These are phyloP conservation scores for Tetragonisca angustula DNA, from an alignment of 2,888 invertebrate genomes.

Conservation along the genomic window DNA sequence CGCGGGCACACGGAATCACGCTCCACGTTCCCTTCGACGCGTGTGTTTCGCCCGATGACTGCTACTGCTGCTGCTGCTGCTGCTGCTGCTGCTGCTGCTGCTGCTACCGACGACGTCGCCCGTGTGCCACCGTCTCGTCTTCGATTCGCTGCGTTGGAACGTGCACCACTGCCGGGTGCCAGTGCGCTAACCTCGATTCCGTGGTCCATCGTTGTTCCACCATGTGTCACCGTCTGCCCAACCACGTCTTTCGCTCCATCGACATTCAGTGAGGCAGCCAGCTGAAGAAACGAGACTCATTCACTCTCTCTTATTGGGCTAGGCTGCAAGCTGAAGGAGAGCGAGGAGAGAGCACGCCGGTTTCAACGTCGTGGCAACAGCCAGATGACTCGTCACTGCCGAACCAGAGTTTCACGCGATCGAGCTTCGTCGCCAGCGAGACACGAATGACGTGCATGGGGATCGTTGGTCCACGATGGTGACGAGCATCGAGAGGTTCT, in stretches of 20 bases:
- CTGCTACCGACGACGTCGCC: constrained; percentile 33
- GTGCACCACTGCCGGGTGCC: constrained; percentile 1
- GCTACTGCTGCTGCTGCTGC: constrained; percentile 29
- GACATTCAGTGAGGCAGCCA: background rate
- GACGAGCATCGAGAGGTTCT: background rate
- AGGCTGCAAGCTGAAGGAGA: too few relatives aligned
- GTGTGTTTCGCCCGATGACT: constrained; percentile 26
- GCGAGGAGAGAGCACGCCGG: too few relatives aligned
- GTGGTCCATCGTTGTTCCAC: background rate
- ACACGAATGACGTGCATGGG: background rate
- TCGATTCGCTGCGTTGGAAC: constrained; percentile 44
- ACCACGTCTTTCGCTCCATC: background rate
- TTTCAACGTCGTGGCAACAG: background rate
- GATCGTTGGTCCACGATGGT: background rate
- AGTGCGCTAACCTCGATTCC: constrained; percentile 36
- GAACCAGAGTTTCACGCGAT: background rate
- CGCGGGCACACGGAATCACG: constrained; percentile 39
- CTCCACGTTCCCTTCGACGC: constrained; percentile 8
- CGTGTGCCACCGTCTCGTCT: constrained; percentile 19
- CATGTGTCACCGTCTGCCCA: too few relatives aligned
- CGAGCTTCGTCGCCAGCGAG: background rate
- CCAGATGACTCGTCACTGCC: constrained; percentile 7
- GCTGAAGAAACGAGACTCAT: background rate
- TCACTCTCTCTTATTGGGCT: too few relatives aligned
- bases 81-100: constrained; percentile 31